Percentiles rank a stretch among this genome's conserved stretches.
phyloP scores from a whole-genome alignment of 1,140 invertebrate genomes.

The Drosophila ohnishii region DNA sequence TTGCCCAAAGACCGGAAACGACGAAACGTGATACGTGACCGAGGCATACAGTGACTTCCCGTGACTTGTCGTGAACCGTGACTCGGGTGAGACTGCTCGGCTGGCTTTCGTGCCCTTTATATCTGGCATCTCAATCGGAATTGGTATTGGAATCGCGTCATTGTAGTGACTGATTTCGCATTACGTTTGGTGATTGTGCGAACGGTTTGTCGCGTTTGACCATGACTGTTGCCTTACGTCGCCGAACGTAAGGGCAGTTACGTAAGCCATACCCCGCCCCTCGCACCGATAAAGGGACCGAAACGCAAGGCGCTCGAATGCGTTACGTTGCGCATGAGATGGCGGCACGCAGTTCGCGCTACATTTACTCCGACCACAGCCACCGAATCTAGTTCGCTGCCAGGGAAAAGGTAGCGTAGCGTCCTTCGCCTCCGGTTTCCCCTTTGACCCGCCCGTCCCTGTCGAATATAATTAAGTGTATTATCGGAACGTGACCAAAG shows the following conservation, averaged over 20 bases:
- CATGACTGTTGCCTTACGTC: conserved; percentile 25
- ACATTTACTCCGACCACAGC: conserved; percentile 72
- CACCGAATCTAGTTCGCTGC: conserved; percentile 61
- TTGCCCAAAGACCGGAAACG: conserved; percentile 23
- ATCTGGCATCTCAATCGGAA: conserved; percentile 38
- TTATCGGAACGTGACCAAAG: conserved; percentile 73
- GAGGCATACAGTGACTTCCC: not conserved
- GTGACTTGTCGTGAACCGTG: conserved; percentile 14
- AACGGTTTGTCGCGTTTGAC: not conserved
- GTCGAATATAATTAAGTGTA: conserved; percentile 74
- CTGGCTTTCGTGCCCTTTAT: conserved; percentile 22
- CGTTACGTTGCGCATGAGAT: conserved; percentile 76
- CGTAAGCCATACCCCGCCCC: conserved; percentile 25
- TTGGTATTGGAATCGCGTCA: conserved; percentile 37
- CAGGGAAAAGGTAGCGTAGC: conserved; percentile 50
- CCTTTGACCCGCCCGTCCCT: conserved; percentile 1
- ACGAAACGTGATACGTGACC: conserved; percentile 20
- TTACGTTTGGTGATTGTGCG: conserved; percentile 10
- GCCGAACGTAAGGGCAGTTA: conserved; percentile 32
- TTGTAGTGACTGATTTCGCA: conserved; percentile 40
- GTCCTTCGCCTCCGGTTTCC: not conserved
- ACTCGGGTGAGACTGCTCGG: conserved; percentile 36
- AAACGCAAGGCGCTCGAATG: conserved; percentile 65
- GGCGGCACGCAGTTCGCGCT: conserved; percentile 80
- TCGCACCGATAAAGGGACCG: conserved; percentile 5